Conservation (phyloP, 2,888 invertebrate species). For the Eledona agricola region DNA sequence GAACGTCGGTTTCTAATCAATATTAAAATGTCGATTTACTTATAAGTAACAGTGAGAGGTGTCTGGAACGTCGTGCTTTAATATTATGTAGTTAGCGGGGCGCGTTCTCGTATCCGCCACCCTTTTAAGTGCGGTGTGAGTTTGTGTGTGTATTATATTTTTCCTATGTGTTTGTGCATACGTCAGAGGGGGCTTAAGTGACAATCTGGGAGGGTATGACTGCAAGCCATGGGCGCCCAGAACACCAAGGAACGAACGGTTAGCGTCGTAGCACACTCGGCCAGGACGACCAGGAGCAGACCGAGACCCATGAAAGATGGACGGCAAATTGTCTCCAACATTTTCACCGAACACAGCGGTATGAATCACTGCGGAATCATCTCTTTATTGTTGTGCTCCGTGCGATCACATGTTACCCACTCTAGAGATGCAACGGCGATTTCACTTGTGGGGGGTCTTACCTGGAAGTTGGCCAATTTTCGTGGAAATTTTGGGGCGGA, state of each 20-base stretch:
- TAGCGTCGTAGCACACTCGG: slow-evolving; percentile 74
- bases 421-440: too few species aligned
- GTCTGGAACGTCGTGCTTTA: slow-evolving; percentile 43
- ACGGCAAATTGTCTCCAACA: slow-evolving; percentile 86
- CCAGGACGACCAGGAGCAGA: slow-evolving; percentile 79
- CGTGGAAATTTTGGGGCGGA: too few species aligned
- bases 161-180: slow-evolving; percentile 43
- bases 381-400: slow-evolving; percentile 11
- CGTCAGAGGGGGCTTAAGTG: slow-evolving; percentile 54
- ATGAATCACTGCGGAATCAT: slow-evolving; percentile 60
- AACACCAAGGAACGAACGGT: slow-evolving; percentile 88
- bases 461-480: too few species aligned
- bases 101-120: slow-evolving; percentile 40
- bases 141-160: slow-evolving; percentile 33
- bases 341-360: slow-evolving; percentile 96
- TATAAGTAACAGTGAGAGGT: slow-evolving; percentile 23
- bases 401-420: slow-evolving; percentile 12
- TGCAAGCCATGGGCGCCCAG: slow-evolving; percentile 86
- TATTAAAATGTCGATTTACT: slow-evolving; percentile 48
- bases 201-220: slow-evolving; percentile 61
- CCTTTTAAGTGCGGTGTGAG: slow-evolving; percentile 55
- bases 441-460: too few species aligned
- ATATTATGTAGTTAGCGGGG: slow-evolving; percentile 48
- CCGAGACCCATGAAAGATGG: slow-evolving; percentile 82
- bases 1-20: slow-evolving; percentile 40